These are phyloP conservation scores for Tetanocera ferruginea DNA, from an alignment of 2,888 invertebrate genomes.

Conservation along the genomic window DNA sequence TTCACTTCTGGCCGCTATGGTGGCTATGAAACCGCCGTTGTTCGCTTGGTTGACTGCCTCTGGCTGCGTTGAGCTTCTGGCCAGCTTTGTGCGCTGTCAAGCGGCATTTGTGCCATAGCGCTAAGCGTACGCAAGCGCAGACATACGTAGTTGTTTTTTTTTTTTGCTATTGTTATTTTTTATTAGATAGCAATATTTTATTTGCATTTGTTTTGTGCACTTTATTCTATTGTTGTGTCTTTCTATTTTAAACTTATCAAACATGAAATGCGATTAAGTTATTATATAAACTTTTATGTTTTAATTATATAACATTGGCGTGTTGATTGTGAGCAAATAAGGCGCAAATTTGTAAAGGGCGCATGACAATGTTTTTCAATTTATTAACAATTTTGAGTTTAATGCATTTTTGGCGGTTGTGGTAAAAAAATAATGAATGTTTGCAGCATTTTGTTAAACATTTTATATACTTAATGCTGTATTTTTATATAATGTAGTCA, in stretches of 20 bases:
- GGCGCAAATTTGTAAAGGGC: too few species aligned
- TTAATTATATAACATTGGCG: neutral
- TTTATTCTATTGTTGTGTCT: neutral
- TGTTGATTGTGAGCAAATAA: too few species aligned
- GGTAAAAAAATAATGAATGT: too few species aligned
- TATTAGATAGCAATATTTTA: slow-evolving; percentile 42
- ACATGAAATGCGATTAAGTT: slow-evolving; percentile 16
- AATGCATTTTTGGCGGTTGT: too few species aligned
- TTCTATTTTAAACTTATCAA: neutral
- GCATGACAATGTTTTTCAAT: too few species aligned
- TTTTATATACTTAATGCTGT: too few species aligned
- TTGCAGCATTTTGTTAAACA: too few species aligned
- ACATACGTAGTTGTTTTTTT: neutral
- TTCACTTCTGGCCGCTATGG: slow-evolving; percentile 26
- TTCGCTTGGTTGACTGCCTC: slow-evolving; percentile 9
- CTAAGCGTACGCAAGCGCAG: neutral
- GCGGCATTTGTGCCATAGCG: neutral
- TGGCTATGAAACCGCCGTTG: slow-evolving; percentile 19
- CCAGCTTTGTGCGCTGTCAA: neutral
- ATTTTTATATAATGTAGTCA: too few species aligned
- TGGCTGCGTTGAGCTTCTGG: neutral
- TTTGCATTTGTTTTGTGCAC: slow-evolving; percentile 19
- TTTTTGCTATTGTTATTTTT: slow-evolving; percentile 37
- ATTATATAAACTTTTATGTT: slow-evolving; percentile 4
- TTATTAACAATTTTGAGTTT: too few species aligned